Conservation (phyloP, 2,888 invertebrate species). For the Caenorhabditis sp. region DNA sequence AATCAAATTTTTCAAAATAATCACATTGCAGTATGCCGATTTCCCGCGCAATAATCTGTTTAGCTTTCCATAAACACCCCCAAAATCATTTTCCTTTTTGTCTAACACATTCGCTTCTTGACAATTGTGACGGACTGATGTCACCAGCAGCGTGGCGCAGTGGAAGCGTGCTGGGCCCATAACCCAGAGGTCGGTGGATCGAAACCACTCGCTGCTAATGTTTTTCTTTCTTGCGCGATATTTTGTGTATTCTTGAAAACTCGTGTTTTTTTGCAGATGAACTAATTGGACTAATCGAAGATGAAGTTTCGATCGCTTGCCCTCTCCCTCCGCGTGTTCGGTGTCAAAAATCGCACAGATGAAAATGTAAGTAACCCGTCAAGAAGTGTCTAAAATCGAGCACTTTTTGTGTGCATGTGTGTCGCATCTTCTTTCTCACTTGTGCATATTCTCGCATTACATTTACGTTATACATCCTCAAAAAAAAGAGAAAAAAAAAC, state of each 20-base stretch:
- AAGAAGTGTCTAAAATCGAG: background rate
- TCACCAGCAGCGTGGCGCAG: conserved; percentile 81
- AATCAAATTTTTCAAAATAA: no score
- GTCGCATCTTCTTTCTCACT: conserved; percentile 13
- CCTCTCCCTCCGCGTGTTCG: conserved; percentile 65
- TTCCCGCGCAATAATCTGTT: no score
- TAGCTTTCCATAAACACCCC: background rate
- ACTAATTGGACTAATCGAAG: conserved; percentile 4
- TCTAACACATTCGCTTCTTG: no score
- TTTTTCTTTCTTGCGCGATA: conserved; percentile 10
- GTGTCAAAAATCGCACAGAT: conserved; percentile 46
- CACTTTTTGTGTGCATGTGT: background rate
- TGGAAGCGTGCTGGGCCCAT: conserved; percentile 85
- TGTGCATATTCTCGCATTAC: conserved; percentile 3
- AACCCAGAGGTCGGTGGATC: conserved; percentile 86
- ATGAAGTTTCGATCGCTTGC: conserved; percentile 70
- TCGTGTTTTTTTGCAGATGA: conserved; percentile 17
- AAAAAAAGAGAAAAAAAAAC: background rate
- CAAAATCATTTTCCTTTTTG: background rate
- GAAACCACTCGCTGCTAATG: conserved; percentile 70
- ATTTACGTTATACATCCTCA: conserved; percentile 1
- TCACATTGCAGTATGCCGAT: no score
- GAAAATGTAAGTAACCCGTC: conserved; percentile 19
- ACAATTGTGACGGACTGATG: background rate
- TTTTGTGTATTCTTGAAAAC: no score